Conservation (phyloP, 2,888 invertebrate genomes). For the Phalera bucephala region DNA sequence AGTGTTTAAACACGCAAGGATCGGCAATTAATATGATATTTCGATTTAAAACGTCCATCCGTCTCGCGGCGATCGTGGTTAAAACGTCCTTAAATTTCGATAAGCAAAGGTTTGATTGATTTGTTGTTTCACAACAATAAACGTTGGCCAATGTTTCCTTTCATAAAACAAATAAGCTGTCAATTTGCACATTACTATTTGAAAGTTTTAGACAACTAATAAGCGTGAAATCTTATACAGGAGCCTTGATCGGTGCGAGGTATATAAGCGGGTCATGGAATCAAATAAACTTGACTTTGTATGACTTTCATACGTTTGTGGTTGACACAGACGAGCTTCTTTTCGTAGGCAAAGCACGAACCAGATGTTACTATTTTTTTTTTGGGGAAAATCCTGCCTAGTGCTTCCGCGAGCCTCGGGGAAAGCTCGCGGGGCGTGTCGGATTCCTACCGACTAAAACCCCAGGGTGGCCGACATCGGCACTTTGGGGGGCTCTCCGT, state of each 20-base stretch:
- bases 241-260: slow-evolving; percentile 25
- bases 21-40: slow-evolving; percentile 30
- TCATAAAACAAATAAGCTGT: slow-evolving; percentile 32
- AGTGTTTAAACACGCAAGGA: slow-evolving; percentile 10
- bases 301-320: neutral
- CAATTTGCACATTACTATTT: slow-evolving; percentile 28
- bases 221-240: slow-evolving; percentile 23
- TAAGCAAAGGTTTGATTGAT: slow-evolving; percentile 48
- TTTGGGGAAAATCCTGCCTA: too few species aligned
- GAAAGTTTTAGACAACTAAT: slow-evolving; percentile 22
- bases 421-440: too few species aligned
- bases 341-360: too few species aligned
- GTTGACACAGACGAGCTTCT: neutral
- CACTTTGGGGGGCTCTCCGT: too few species aligned
- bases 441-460: too few species aligned
- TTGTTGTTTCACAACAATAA: slow-evolving; percentile 32
- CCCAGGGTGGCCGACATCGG: too few species aligned
- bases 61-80: slow-evolving; percentile 38
- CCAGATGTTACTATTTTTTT: too few species aligned
- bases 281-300: slow-evolving; percentile 16
- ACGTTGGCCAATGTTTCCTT: slow-evolving; percentile 25
- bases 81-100: slow-evolving; percentile 43
- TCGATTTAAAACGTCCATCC: slow-evolving; percentile 15
- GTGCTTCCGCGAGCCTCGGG: too few species aligned
- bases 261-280: slow-evolving; percentile 24